phyloP scores from a whole-genome alignment of 2,113 vertebrate species.

The Nibea coibor region DNA sequence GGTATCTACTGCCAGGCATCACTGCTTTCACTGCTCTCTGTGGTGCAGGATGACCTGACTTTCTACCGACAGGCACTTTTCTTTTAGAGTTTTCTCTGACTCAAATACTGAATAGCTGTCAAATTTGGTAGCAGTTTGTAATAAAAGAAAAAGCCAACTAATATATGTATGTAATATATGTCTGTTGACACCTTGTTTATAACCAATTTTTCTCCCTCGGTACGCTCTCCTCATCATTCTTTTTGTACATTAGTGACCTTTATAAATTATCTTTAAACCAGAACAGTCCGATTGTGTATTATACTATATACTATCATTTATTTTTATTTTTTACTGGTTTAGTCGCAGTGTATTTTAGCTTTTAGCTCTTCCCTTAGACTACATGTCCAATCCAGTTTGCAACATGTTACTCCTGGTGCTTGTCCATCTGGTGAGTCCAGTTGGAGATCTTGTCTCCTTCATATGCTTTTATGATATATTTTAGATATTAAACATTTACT shows the following conservation, averaged over 20 bases:
- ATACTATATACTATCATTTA: too few species aligned
- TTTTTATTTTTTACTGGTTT: not conserved
- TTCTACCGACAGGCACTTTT: constrained; percentile 2
- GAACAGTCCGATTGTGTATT: not conserved
- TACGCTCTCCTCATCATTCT: not conserved
- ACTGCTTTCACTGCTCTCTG: constrained; percentile 9
- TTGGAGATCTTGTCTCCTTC: too few species aligned
- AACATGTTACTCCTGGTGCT: not conserved
- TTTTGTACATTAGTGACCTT: not conserved
- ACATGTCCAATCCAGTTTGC: too few species aligned
- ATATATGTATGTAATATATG: too few species aligned
- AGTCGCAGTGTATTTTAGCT: not conserved
- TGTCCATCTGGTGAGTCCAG: too few species aligned
- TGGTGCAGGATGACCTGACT: constrained; percentile 18
- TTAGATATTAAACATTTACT: not conserved
- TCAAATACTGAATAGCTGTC: not conserved
- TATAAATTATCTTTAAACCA: not conserved
- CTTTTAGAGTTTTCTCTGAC: not conserved
- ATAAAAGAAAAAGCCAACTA: not conserved
- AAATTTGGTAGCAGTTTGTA: not conserved
- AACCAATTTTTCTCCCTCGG: too few species aligned
- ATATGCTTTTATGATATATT: too few species aligned
- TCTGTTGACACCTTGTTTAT: too few species aligned
- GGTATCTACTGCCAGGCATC: constrained; percentile 29
- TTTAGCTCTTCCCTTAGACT: too few species aligned